A percentile compares a stretch with the other conserved stretches of the same genome.
These are phyloP conservation scores for Tetranychus truncatus DNA, from an alignment of 2,888 invertebrate species.

Conservation along the genomic window DNA sequence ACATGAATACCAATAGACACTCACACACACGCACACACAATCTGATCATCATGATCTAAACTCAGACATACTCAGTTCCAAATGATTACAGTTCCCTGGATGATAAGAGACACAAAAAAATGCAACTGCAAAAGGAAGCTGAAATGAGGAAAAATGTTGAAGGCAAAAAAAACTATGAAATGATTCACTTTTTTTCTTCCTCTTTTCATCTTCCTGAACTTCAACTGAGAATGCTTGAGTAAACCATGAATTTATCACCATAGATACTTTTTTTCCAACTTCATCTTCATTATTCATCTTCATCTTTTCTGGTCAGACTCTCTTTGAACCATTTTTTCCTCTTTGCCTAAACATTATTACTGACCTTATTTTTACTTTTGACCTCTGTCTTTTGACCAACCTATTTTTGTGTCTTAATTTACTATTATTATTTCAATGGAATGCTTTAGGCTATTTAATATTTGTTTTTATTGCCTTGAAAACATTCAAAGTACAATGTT, in stretches of 20 bases:
- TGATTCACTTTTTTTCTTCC: not conserved
- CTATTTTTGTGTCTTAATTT: not conserved
- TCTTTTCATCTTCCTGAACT: not conserved
- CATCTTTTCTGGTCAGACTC: not conserved
- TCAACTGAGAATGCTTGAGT: not conserved
- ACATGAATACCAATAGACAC: not conserved
- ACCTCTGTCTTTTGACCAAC: not conserved
- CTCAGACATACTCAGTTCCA: too few relatives aligned
- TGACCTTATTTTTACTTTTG: not conserved
- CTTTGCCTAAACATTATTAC: not conserved
- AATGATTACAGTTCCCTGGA: too few relatives aligned
- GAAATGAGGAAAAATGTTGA: too few relatives aligned
- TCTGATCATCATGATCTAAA: not conserved
- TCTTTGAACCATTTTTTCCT: not conserved
- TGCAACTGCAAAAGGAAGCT: too few relatives aligned
- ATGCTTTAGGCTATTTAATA: too few relatives aligned
- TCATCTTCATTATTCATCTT: not conserved
- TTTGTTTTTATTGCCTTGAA: too few relatives aligned
- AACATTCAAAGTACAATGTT: too few relatives aligned
- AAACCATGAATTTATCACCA: too few relatives aligned
- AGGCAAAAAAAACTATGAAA: too few relatives aligned
- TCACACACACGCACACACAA: not conserved
- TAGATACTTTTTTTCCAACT: not conserved
- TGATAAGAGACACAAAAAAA: too few relatives aligned
- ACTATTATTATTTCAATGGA: not conserved